Percentiles rank a stretch among this genome's conserved stretches.
Evolutionary conservation across 1,140 invertebrate species (phyloP).

Genomic region (Sitophilus oryzae): DNA sequence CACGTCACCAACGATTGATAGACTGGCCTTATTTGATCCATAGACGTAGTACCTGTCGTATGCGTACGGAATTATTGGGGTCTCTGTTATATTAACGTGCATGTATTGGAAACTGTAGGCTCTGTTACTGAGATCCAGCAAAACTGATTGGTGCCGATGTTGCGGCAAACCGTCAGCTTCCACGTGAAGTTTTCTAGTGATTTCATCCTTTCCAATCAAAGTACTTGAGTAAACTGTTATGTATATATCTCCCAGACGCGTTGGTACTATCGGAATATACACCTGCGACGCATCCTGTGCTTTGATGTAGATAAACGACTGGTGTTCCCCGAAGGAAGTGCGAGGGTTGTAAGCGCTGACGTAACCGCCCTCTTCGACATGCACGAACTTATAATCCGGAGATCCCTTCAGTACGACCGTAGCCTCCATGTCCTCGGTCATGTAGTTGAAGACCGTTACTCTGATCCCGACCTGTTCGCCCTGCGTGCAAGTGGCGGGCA

Average conservation of each 20-base stretch:
- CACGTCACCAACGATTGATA: slow-evolving; percentile 91
- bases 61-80: slow-evolving; percentile 83
- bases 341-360: slow-evolving; percentile 79
- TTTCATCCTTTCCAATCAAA: slow-evolving; percentile 74
- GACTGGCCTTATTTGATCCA: slow-evolving; percentile 79
- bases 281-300: slow-evolving; percentile 75
- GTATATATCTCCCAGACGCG: slow-evolving; percentile 69
- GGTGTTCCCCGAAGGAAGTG: slow-evolving; percentile 85
- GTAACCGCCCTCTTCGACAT: slow-evolving; percentile 86
- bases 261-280: slow-evolving; percentile 85
- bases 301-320: slow-evolving; percentile 45
- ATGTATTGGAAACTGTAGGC: slow-evolving; percentile 91
- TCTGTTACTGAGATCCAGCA: slow-evolving; percentile 86
- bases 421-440: slow-evolving; percentile 75
- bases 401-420: slow-evolving; percentile 82
- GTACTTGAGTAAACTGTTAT: slow-evolving; percentile 80
- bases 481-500: slow-evolving; percentile 73
- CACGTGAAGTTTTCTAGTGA: slow-evolving; percentile 66
- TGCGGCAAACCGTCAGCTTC: slow-evolving; percentile 91
- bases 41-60: slow-evolving; percentile 89
- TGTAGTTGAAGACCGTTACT: slow-evolving; percentile 91
- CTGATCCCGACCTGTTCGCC: slow-evolving; percentile 92
- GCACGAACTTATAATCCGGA: slow-evolving; percentile 86
- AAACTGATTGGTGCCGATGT: slow-evolving; percentile 82
- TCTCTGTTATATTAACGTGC: slow-evolving; percentile 90